Percentiles rank a stretch among this genome's conserved stretches.
Conservation (phyloP, 2,797 vertebrate species). For the Zenarchopterus dispar region DNA sequence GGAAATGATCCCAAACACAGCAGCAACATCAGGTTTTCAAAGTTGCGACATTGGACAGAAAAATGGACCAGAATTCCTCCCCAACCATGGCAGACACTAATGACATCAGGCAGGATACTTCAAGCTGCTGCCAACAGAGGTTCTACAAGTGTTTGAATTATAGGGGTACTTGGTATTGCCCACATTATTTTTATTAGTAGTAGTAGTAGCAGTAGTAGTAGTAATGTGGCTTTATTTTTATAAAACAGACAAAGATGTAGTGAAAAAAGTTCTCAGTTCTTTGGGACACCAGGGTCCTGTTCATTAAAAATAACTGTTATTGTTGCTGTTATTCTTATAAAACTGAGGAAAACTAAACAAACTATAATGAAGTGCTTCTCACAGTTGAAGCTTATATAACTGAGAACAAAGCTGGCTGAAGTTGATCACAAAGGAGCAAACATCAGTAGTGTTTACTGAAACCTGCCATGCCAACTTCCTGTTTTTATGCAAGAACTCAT, state of each 20-base stretch:
- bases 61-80: too few relatives aligned
- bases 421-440: constrained; percentile 41
- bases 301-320: constrained; percentile 50
- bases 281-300: constrained; percentile 18
- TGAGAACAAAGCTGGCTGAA: constrained; percentile 57
- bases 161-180: too few relatives aligned
- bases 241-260: constrained; percentile 8
- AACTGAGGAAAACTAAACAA: constrained; percentile 47
- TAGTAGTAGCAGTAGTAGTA: too few relatives aligned
- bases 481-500: constrained; percentile 69
- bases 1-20: too few relatives aligned
- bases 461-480: constrained; percentile 71
- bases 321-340: constrained; percentile 49
- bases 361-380: constrained; percentile 33
- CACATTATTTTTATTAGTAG: too few relatives aligned
- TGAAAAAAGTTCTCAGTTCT: constrained; percentile 32
- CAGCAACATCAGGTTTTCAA: too few relatives aligned
- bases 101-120: not conserved
- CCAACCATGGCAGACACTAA: too few relatives aligned
- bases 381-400: constrained; percentile 22
- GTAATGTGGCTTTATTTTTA: too few relatives aligned
- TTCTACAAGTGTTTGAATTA: not conserved
- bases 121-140: not conserved
- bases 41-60: too few relatives aligned
- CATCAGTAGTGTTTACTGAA: constrained; percentile 65